Base-by-base conservation (phyloP, 2,888 invertebrate genomes). In the Neria commutata region DNA sequence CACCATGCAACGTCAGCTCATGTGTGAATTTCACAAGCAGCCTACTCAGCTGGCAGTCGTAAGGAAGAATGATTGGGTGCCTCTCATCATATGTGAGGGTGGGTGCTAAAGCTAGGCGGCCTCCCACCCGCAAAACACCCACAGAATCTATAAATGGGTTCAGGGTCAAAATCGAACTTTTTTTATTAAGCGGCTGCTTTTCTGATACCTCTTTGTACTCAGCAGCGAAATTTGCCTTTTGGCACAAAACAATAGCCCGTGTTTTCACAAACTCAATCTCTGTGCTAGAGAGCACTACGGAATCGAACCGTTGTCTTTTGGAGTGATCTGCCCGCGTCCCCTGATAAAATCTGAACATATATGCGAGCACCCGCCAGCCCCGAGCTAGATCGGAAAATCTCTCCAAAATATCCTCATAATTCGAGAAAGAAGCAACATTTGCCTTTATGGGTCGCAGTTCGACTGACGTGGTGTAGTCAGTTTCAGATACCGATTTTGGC, bases 1-100 rank as follows among this genome's bases (percentile, higher is more conserved):
- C 56, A 14, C 51, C 45, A 17, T 56, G 56, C 1, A 50, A n/a
- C n/a, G 50, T 40, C 3, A 56, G 4, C 5, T 19, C 3, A 42
- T 56, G 42, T 11, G 8, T 21, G 19, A 56, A 56, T 14, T 25
- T 8, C 11, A 56, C 42, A 26, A 56, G 42, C 19, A 55, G 48
- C 11, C 37, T n/a, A 17, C 24, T 8, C 5, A 37, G 26, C 17
- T 48, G 26, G 3, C 48, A 34, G 24, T 48, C 23, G 11, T 37
- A 47, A 0, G 48, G 48, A 11, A 48, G n/a, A 25, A 48, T 23
- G 17, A 48, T 48, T 26, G 48, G 48, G n/a, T 48, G 48, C 3
- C 48, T 5, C n/a, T 48, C 48, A 5, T 24, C 14, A 19, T 46
- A 46, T 3, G 46, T 19, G 16, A 48, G 3, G n/a, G 16, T 14